Conservation (phyloP, 2,888 invertebrate genomes). For the Timema podura region DNA sequence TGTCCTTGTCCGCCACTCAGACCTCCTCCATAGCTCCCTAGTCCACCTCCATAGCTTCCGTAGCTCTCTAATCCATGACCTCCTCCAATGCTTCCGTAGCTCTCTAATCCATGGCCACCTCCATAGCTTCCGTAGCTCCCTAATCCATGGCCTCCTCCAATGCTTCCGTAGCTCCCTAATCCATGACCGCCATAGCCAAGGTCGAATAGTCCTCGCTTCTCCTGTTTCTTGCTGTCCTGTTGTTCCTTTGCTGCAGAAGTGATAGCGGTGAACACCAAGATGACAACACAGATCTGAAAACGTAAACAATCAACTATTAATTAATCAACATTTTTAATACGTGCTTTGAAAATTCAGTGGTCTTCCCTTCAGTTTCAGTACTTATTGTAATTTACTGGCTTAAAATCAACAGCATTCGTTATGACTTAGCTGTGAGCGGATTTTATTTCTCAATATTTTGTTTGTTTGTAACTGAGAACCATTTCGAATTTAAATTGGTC, state of each 20-base stretch:
- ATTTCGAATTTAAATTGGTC: too few relatives aligned
- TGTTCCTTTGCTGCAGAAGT: conserved; percentile 8
- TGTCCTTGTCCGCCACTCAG: conserved; percentile 16
- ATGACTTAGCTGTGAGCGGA: too few relatives aligned
- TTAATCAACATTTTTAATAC: too few relatives aligned
- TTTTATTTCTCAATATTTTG: too few relatives aligned
- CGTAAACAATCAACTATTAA: too few relatives aligned
- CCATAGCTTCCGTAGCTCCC: neutral
- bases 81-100: neutral
- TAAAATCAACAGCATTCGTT: too few relatives aligned
- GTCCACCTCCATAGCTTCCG: neutral
- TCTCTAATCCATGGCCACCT: neutral
- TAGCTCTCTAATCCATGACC: neutral
- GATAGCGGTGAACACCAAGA: conserved; percentile 9
- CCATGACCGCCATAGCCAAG: conserved; percentile 13
- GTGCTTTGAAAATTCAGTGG: too few relatives aligned
- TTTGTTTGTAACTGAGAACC: too few relatives aligned
- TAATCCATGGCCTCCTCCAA: neutral
- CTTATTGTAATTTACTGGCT: too few relatives aligned
- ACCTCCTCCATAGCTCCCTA: conserved; percentile 17
- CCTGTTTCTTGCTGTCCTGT: conserved; percentile 21
- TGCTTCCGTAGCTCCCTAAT: neutral
- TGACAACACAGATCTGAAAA: conserved; percentile 13
- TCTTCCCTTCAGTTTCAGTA: too few relatives aligned
- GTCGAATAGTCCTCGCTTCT: conserved; percentile 23